phyloP scores from a whole-genome alignment of 1,140 invertebrate genomes.

The Zaprionus capensis region DNA sequence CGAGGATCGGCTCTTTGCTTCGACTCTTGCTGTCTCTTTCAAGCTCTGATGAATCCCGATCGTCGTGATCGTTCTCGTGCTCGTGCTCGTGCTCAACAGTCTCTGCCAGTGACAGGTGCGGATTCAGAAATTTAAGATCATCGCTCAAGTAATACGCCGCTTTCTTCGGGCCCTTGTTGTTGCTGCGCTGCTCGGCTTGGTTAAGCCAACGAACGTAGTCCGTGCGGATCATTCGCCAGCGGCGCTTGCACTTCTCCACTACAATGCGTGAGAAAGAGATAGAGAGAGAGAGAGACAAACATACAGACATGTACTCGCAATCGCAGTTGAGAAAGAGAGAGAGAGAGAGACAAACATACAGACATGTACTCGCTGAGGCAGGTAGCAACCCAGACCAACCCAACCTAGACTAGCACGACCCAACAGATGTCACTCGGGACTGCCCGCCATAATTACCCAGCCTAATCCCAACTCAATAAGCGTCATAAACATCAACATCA shows the following conservation, averaged over 20 bases:
- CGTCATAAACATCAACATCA: conserved; percentile 33
- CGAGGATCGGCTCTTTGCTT: conserved; percentile 12
- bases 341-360: conserved; percentile 36
- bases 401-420: neutral
- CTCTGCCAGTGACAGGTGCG: conserved; percentile 26
- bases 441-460: neutral
- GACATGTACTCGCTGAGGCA: conserved; percentile 3
- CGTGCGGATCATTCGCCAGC: conserved; percentile 65
- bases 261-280: conserved; percentile 22
- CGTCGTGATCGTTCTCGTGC: conserved; percentile 10
- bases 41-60: conserved; percentile 24
- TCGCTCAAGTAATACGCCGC: conserved; percentile 31
- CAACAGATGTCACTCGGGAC: conserved; percentile 33
- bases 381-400: conserved; percentile 3
- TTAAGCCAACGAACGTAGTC: conserved; percentile 55
- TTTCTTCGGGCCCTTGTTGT: conserved; percentile 25
- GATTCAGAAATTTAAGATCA: conserved; percentile 52
- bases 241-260: conserved; percentile 66
- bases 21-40: conserved; percentile 47
- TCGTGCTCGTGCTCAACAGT: neutral
- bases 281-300: conserved; percentile 21
- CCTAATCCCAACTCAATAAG: conserved; percentile 42
- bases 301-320: neutral
- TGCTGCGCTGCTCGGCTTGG: conserved; percentile 26
- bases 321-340: conserved; percentile 21